Evolutionary conservation across 2,113 vertebrate species (phyloP).

Genomic region (Hucho hucho): DNA sequence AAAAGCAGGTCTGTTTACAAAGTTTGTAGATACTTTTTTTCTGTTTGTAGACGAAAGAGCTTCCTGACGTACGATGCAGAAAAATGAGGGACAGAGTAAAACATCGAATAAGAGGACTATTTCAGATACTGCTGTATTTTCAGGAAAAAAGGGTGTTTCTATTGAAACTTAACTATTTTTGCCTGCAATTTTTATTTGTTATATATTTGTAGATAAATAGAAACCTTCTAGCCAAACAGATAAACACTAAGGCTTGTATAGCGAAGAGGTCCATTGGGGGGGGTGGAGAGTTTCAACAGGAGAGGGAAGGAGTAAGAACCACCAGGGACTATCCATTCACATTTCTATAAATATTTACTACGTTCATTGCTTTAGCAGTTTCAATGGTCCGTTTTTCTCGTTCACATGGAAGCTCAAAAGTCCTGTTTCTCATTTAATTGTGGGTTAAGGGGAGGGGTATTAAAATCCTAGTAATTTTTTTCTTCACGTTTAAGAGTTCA

Average conservation of each 20-base stretch:
- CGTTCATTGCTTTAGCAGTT: conserved; percentile 88
- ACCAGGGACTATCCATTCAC: conserved; percentile 83
- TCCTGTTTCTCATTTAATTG: conserved; percentile 63
- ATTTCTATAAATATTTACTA: conserved; percentile 94
- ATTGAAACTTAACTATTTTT: conserved; percentile 99
- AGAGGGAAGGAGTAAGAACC: conserved; percentile 57
- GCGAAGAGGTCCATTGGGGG: conserved; percentile 80
- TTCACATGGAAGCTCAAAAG: conserved; percentile 84
- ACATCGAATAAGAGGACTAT: conserved; percentile 79
- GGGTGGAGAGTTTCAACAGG: conserved; percentile 45
- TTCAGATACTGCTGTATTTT: conserved; percentile 99
- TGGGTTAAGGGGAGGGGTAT: conserved; percentile 50
- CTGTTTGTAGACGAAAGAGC: conserved; percentile 97
- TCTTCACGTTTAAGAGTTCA: conserved; percentile 66
- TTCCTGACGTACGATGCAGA: conserved; percentile 95
- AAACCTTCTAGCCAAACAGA: conserved; percentile 98
- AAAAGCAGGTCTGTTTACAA: conserved; percentile 99
- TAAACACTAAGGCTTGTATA: conserved; percentile 98
- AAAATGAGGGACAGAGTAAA: conserved; percentile 63
- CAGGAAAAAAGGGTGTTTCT: conserved; percentile 98
- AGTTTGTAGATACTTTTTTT: conserved; percentile 99
- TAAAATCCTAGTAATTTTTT: neutral
- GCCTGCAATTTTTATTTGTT: conserved; percentile 99
- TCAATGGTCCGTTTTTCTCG: conserved; percentile 79
- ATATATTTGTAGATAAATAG: conserved; percentile 99